phyloP scores from a whole-genome alignment of 2,113 vertebrate species.

The Sminthopsis crassicaudata region DNA sequence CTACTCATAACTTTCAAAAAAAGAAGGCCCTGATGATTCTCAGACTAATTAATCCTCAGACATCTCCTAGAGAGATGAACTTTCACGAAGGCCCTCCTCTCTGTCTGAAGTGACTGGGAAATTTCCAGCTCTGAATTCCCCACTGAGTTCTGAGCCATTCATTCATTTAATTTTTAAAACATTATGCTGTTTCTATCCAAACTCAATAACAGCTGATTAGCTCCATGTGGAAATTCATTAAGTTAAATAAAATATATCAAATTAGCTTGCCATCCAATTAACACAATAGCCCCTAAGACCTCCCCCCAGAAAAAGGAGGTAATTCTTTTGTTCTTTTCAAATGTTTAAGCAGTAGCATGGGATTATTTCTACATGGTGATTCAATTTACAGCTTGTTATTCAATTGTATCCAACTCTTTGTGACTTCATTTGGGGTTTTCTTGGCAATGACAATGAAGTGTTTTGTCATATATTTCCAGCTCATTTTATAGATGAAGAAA shows the following conservation, averaged over 20 bases:
- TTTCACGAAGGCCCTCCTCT: neutral
- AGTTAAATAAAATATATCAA: constrained; percentile 70
- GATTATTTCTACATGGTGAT: neutral
- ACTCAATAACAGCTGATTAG: constrained; percentile 69
- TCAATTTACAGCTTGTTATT: neutral
- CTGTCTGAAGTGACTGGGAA: constrained; percentile 39
- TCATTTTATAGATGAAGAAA: neutral
- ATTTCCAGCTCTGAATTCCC: constrained; percentile 54
- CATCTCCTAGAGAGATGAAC: constrained; percentile 16
- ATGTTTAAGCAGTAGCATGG: neutral
- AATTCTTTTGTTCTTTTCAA: neutral
- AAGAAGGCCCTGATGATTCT: constrained; percentile 47
- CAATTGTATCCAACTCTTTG: neutral
- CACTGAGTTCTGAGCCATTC: constrained; percentile 26
- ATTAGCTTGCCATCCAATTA: constrained; percentile 68
- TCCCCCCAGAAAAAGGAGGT: neutral
- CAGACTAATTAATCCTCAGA: neutral
- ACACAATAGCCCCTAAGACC: constrained; percentile 57
- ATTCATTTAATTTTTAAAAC: constrained; percentile 53
- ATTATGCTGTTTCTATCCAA: constrained; percentile 52
- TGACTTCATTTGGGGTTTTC: neutral
- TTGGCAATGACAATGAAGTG: neutral
- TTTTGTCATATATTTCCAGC: neutral
- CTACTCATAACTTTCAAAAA: constrained; percentile 36
- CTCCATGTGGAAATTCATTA: constrained; percentile 76